A percentile compares a stretch with the other conserved stretches of the same genome.
Evolutionary conservation across 2,888 invertebrate species (phyloP).

Genomic region (Hirtodrosophila cameraria): DNA sequence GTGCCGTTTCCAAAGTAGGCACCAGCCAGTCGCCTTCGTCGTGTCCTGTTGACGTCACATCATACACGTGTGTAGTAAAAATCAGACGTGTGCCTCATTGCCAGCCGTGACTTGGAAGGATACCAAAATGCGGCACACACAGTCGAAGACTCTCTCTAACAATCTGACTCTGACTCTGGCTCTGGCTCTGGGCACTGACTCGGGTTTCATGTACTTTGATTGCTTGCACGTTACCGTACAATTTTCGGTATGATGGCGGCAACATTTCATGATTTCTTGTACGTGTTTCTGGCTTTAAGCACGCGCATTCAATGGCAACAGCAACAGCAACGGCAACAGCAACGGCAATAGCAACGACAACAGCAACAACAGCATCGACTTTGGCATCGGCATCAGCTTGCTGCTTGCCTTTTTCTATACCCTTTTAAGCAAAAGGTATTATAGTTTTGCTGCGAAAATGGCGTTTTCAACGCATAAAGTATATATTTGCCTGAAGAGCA

Average conservation of each 20-base stretch:
- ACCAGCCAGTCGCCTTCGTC: too few relatives aligned
- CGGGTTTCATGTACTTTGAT: slow-evolving; percentile 68
- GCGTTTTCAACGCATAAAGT: too few relatives aligned
- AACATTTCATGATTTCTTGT: slow-evolving; percentile 80
- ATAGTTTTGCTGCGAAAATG: too few relatives aligned
- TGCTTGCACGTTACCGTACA: slow-evolving; percentile 78
- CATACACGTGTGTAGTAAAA: slow-evolving; percentile 72
- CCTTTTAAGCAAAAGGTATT: too few relatives aligned
- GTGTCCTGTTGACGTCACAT: slow-evolving; percentile 73
- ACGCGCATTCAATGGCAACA: slow-evolving; percentile 48
- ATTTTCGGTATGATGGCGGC: slow-evolving; percentile 78
- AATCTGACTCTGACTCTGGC: background rate
- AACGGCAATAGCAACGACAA: slow-evolving; percentile 32
- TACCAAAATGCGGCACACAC: background rate
- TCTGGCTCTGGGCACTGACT: slow-evolving; percentile 3
- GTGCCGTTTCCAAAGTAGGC: slow-evolving; percentile 35
- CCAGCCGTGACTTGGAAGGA: slow-evolving; percentile 39
- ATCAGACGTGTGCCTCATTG: slow-evolving; percentile 63
- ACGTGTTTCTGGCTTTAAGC: slow-evolving; percentile 70
- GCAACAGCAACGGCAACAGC: background rate
- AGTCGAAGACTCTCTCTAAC: slow-evolving; percentile 4
- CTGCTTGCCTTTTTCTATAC: slow-evolving; percentile 17
- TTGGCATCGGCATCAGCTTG: slow-evolving; percentile 31
- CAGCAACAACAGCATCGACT: background rate
- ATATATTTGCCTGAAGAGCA: too few relatives aligned